Evolutionary conservation across 2,113 vertebrate genomes (phyloP).

Genomic region (Mohoua ochrocephala): DNA sequence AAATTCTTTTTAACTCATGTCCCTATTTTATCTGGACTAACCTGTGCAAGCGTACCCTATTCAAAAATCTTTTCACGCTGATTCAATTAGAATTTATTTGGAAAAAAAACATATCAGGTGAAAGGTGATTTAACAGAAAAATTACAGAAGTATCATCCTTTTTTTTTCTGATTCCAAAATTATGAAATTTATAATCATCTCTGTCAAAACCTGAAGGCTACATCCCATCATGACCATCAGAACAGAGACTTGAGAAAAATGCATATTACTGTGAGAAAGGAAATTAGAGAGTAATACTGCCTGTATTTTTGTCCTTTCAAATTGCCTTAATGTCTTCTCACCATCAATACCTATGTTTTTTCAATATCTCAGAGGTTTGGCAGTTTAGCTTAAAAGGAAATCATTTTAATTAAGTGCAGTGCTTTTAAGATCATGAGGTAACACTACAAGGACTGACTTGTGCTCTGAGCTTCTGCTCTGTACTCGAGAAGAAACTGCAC

Average conservation of each 20-base stretch:
- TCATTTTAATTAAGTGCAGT: background rate
- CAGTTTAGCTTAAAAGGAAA: background rate
- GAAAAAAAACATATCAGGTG: background rate
- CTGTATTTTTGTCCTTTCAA: background rate
- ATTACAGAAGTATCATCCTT: background rate
- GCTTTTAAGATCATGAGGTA: background rate
- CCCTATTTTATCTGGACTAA: background rate
- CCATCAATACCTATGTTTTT: background rate
- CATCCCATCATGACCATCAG: background rate
- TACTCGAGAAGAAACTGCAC: background rate
- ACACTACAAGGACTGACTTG: fast-evolving
- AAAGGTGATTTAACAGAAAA: background rate
- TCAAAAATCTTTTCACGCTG: background rate
- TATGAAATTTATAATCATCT: background rate
- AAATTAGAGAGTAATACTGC: background rate
- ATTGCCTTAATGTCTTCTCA: background rate
- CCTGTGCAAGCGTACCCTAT: background rate
- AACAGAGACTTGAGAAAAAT: background rate
- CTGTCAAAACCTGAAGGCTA: background rate
- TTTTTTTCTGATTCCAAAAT: background rate
- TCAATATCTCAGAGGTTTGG: background rate
- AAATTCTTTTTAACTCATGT: background rate
- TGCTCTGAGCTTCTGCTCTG: background rate
- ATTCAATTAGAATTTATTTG: background rate
- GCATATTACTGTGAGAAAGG: background rate